A percentile compares a stretch with the other conserved stretches of the same genome.
These are phyloP conservation scores for Peromyscus eremicus DNA, from an alignment of 2,797 vertebrate species.

Conservation along the genomic window DNA sequence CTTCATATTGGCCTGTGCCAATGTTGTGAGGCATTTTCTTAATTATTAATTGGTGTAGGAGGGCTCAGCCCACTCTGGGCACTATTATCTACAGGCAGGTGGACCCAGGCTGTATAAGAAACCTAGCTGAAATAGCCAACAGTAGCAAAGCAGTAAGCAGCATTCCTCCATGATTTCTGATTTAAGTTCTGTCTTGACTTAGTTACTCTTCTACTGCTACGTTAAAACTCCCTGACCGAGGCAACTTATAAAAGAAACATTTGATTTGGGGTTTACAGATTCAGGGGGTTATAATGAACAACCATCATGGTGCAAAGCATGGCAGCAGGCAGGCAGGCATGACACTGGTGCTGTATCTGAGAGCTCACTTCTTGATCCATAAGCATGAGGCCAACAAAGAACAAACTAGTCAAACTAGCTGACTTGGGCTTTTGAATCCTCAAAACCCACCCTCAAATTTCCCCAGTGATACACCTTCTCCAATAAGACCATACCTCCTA, in stretches of 20 bases:
- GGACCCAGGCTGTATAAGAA: not conserved
- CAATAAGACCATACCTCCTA: not conserved
- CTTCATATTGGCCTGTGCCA: not conserved
- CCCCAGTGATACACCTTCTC: not conserved
- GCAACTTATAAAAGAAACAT: not conserved
- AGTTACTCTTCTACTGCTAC: not conserved
- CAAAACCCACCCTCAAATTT: too few relatives aligned
- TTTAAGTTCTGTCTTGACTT: not conserved
- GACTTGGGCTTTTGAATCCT: not conserved
- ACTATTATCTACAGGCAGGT: not conserved
- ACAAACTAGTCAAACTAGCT: not conserved
- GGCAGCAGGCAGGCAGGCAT: not conserved
- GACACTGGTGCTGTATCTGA: not conserved
- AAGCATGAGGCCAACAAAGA: not conserved
- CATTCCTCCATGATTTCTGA: not conserved
- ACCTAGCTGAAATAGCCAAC: not conserved
- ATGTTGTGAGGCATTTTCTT: not conserved
- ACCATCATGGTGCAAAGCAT: not conserved
- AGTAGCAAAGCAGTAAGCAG: not conserved
- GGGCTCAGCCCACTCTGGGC: too few relatives aligned
- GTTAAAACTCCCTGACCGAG: not conserved
- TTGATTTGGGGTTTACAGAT: not conserved
- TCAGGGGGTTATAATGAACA: not conserved
- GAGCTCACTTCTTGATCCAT: not conserved
- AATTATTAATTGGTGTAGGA: not conserved